phyloP scores from a whole-genome alignment of 2,113 vertebrate genomes.

The Glaucomys volans region DNA sequence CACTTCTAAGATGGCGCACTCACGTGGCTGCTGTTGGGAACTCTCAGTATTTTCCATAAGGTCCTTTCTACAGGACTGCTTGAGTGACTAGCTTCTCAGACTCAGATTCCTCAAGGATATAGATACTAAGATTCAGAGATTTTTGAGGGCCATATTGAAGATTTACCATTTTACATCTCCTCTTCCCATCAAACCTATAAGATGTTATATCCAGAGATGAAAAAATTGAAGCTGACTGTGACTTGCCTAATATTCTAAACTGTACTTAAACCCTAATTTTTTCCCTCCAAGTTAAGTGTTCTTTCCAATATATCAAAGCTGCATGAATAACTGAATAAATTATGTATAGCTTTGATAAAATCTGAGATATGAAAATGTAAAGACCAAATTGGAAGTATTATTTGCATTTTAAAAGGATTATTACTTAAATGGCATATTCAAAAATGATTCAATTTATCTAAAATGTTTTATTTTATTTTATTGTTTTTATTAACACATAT shows the following conservation, averaged over 20 bases:
- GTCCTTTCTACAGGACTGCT: neutral
- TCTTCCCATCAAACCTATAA: neutral
- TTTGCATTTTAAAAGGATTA: slow-evolving; percentile 1
- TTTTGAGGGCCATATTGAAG: neutral
- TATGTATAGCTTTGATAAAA: slow-evolving; percentile 35
- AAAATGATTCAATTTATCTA: neutral
- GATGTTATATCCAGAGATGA: neutral
- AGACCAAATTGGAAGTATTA: slow-evolving; percentile 22
- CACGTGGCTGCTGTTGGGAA: neutral
- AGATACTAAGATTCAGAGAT: neutral
- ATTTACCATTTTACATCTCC: neutral
- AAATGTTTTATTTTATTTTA: neutral
- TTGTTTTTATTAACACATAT: too few species aligned
- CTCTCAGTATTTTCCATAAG: neutral
- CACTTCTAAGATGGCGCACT: neutral
- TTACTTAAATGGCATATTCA: slow-evolving; percentile 19
- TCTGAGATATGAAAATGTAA: slow-evolving; percentile 9
- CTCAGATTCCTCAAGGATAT: neutral
- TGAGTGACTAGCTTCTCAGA: neutral
- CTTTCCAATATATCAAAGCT: slow-evolving; percentile 42
- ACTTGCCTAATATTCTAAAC: neutral
- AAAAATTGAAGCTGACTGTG: neutral
- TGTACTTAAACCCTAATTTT: neutral
- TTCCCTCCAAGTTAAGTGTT: neutral
- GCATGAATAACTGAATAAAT: slow-evolving; percentile 1